Base-by-base conservation (phyloP, 2,888 invertebrate species). In the Catotricha subobsoleta region DNA sequence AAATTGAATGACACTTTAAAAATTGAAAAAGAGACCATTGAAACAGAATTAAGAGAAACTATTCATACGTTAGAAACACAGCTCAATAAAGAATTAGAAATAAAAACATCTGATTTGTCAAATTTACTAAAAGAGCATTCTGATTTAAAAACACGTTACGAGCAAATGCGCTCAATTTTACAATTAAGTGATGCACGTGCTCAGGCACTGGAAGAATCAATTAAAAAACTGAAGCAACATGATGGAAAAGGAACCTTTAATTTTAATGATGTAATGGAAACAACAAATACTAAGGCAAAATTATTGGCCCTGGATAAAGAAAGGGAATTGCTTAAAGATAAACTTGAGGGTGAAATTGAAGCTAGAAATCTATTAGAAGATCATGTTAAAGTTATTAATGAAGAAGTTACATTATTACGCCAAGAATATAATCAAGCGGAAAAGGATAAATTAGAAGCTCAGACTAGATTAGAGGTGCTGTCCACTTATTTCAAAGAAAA, bases 401-500 rank as follows among this genome's bases (percentile, higher is more conserved):
- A 66, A 35, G 72, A 76, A 52, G 59, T 72, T 18, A 58, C 63
- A 33, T 60, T 60, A 38, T 57, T 76, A 13, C 68, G 68, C 45
- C 66, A 67, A 44, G 71, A 72, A 48, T 72, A 69, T 50, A 69
- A 71, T 51, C 61, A 71, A 48, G 75, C 77, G 1, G 78, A 80
- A 52, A 72, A 72, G 47, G 76, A 77, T 43, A 76, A 75, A 51
- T 53, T 74, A 1, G 88, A 90, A 56, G 80, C 86, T 0, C 70
- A 76, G 50, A 88, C 86, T 1, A 74, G 83, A 51, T 68, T 91
- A 2, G 83, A 84, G 54, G 88, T 91, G 2, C 66, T 92, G 30
- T 80, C 83, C 1, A 80, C 78, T 54, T 91, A 90, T 60, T 91
- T 91, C 65, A 84, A 88, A 54, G 87, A 91, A 48, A 80, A 84